Evolutionary conservation across 1,140 invertebrate genomes (phyloP).

Genomic region (Heliothis subflexa): DNA sequence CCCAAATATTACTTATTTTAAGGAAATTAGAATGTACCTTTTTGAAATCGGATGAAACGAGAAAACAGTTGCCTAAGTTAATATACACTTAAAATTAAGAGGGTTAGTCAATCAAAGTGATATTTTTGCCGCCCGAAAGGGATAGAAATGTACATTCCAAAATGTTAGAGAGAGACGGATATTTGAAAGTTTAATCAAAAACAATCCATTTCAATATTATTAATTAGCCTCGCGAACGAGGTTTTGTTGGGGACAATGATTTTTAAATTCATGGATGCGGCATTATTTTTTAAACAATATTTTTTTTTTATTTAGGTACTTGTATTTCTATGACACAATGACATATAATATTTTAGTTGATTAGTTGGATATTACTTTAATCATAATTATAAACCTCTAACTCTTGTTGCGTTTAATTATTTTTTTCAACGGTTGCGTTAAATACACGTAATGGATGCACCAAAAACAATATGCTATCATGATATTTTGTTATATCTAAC

Average conservation of each 20-base stretch:
- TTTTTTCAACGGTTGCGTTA: too few relatives aligned
- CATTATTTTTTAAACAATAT: neutral
- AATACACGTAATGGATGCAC: too few relatives aligned
- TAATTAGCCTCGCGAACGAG: conserved; percentile 66
- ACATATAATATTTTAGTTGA: neutral
- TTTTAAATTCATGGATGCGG: conserved; percentile 43
- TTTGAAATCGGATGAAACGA: conserved; percentile 59
- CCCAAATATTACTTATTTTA: too few relatives aligned
- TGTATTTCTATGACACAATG: too few relatives aligned
- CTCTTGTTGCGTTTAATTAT: too few relatives aligned
- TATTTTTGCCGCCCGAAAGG: conserved; percentile 51
- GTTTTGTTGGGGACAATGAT: conserved; percentile 39
- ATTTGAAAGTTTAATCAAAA: conserved; percentile 70
- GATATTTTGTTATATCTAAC: too few relatives aligned
- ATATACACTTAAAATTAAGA: conserved; percentile 62
- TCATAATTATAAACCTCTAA: too few relatives aligned
- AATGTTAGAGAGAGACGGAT: conserved; percentile 46
- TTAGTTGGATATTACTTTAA: too few relatives aligned
- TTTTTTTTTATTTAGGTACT: neutral
- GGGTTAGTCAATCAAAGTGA: conserved; percentile 59
- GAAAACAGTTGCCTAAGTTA: conserved; percentile 68
- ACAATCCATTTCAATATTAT: conserved; percentile 79
- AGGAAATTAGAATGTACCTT: conserved; percentile 56
- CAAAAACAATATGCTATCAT: too few relatives aligned
- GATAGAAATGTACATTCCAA: conserved; percentile 28